A percentile compares a stretch with the other conserved stretches of the same genome.
Conservation (phyloP, 2,888 invertebrate genomes). For the Melinaea menophilus region DNA sequence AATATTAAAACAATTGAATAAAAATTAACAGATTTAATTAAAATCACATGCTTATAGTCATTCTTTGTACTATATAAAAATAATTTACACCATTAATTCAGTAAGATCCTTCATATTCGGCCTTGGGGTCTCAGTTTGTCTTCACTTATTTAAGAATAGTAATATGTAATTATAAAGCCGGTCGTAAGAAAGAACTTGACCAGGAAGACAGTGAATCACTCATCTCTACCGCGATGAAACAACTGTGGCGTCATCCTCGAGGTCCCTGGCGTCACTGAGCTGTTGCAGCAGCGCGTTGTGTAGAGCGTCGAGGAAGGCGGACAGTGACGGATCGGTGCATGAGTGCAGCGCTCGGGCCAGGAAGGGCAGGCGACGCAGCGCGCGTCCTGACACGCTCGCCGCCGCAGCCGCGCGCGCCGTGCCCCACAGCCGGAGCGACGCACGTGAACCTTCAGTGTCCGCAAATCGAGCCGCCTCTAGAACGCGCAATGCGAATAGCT, state of each 20-base stretch:
- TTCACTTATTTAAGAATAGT: too few relatives aligned
- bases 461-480: conserved; percentile 54
- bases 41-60: too few relatives aligned
- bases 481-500: conserved; percentile 51
- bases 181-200: too few relatives aligned
- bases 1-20: too few relatives aligned
- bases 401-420: conserved; percentile 45
- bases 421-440: conserved; percentile 49
- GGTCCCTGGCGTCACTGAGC: conserved; percentile 44
- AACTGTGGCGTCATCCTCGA: conserved; percentile 31
- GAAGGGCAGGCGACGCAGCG: conserved; percentile 92
- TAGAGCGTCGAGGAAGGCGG: conserved; percentile 45
- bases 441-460: conserved; percentile 45
- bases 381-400: conserved; percentile 87
- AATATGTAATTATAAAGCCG: too few relatives aligned
- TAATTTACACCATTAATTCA: too few relatives aligned
- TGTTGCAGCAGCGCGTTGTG: conserved; percentile 45
- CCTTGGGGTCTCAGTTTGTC: too few relatives aligned
- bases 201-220: too few relatives aligned
- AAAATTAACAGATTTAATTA: too few relatives aligned
- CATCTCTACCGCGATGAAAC: too few relatives aligned
- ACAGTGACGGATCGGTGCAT: conserved; percentile 28
- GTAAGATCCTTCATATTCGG: too few relatives aligned
- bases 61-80: too few relatives aligned
- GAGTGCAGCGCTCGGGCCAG: conserved; percentile 84